Percentiles rank a stretch among this genome's conserved stretches.
These are phyloP conservation scores for Menura novaehollandiae DNA, from an alignment of 2,113 vertebrate genomes.

Conservation along the genomic window DNA sequence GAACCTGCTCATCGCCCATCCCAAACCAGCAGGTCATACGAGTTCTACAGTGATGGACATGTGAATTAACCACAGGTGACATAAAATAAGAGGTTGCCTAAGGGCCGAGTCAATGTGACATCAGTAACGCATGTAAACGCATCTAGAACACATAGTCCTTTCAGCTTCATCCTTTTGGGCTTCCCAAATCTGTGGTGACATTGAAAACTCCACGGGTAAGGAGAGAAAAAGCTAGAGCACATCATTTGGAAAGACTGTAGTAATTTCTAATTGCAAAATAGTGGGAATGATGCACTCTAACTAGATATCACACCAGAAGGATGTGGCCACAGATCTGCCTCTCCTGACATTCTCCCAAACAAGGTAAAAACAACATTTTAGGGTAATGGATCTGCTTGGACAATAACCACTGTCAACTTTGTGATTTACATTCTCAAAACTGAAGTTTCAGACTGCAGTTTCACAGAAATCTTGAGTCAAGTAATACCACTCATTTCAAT, in stretches of 20 bases:
- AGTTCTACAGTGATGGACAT: not conserved
- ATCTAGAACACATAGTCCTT: not conserved
- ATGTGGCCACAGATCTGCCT: not conserved
- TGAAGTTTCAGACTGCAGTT: not conserved
- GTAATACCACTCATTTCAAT: not conserved
- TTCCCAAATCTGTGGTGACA: not conserved
- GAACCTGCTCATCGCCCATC: not conserved
- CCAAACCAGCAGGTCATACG: not conserved
- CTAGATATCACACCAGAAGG: rapidly evolving
- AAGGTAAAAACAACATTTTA: not conserved
- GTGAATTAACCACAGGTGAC: not conserved
- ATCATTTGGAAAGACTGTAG: not conserved
- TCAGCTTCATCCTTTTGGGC: not conserved
- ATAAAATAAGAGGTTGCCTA: not conserved
- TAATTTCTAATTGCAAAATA: not conserved
- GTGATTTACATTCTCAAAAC: not conserved
- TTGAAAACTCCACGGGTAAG: not conserved
- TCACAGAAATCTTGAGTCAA: not conserved
- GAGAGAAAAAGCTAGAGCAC: not conserved
- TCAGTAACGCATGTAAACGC: not conserved
- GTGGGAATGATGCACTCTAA: not conserved
- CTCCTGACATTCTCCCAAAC: not conserved
- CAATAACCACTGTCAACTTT: not conserved
- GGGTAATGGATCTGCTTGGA: not conserved
- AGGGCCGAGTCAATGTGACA: not conserved